Base-by-base conservation (phyloP, 2,113 vertebrate species). In the human region DNA sequence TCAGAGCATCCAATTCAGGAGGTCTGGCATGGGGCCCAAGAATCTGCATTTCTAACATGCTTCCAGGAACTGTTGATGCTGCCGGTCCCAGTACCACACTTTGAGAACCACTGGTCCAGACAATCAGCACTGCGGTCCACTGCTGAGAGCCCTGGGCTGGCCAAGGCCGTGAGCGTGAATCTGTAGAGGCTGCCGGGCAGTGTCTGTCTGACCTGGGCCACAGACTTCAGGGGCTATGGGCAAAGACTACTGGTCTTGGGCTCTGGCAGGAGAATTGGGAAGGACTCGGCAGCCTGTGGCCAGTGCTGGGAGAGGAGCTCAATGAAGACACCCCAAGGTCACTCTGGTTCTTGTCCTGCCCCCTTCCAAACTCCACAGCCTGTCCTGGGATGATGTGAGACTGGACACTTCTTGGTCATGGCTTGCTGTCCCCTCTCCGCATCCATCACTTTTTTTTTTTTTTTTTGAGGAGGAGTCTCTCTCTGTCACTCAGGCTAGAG, bases 281-380 rank as follows among this genome's bases (percentile, higher is more conserved):
- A 20, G 50, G 38, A 2, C 0, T 14, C 1, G 8, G 72, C 32
- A 64, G 83, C 30, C 57, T 12, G 2, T 4, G 38, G n/a, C 13
- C 5, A 40, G 22, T 8, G 32, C 16, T 78, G 59, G 83, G 38
- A 50, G 59, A 57, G 45, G 20, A 68, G 20, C 61, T 45, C 13
- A 12, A 4, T 1, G 57, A 64, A 66, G 52, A 32, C 12, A 16
- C 30, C 23, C 68, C 32, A 27, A 2, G 6, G 35, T 27, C 30
- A 7, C 8, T 50, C 32, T 22, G 1, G 6, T 25, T 55, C 57
- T 38, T 14, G 17, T 38, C 59, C 38, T 52, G 22, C 25, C 17
- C 17, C 22, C 38, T 55, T 48, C 48, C n/a, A 48, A 61, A 52
- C 17, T 27, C 35, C 32, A 17, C 30, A 40, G 81, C 6, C 59